Conservation (phyloP, 2,888 invertebrate genomes). For the Melinopterus prodromus region DNA sequence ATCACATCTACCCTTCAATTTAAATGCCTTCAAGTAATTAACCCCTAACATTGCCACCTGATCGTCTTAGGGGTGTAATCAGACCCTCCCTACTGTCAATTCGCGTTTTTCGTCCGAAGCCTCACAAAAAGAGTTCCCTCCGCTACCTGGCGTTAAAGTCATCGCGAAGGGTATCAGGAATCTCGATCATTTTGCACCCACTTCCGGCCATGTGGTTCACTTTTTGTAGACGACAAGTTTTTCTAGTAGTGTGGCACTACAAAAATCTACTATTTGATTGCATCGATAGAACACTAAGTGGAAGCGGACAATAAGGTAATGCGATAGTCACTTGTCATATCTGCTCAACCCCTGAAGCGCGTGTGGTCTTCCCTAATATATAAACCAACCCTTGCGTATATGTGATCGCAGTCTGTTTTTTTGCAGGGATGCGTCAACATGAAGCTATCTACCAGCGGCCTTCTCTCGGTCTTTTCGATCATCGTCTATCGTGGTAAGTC, state of each 20-base stretch:
- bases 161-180: neutral
- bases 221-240: neutral
- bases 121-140: neutral
- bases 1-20: conserved; percentile 7
- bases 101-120: neutral
- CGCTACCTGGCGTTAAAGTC: neutral
- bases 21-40: conserved; percentile 21
- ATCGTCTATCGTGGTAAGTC: conserved; percentile 21
- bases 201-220: neutral
- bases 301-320: conserved; percentile 6
- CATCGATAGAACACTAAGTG: neutral
- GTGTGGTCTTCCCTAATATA: conserved; percentile 39
- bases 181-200: neutral
- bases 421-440: conserved; percentile 58
- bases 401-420: conserved; percentile 43
- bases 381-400: conserved; percentile 9
- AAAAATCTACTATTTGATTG: conserved; percentile 4
- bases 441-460: conserved; percentile 42
- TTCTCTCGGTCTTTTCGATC: conserved; percentile 19
- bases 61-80: conserved; percentile 17
- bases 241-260: conserved; percentile 13
- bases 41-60: conserved; percentile 14
- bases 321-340: conserved; percentile 13
- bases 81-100: conserved; percentile 12
- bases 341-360: conserved; percentile 5